Evolutionary conservation across 2,797 vertebrate genomes (phyloP).

Genomic region (Mus caroli): DNA sequence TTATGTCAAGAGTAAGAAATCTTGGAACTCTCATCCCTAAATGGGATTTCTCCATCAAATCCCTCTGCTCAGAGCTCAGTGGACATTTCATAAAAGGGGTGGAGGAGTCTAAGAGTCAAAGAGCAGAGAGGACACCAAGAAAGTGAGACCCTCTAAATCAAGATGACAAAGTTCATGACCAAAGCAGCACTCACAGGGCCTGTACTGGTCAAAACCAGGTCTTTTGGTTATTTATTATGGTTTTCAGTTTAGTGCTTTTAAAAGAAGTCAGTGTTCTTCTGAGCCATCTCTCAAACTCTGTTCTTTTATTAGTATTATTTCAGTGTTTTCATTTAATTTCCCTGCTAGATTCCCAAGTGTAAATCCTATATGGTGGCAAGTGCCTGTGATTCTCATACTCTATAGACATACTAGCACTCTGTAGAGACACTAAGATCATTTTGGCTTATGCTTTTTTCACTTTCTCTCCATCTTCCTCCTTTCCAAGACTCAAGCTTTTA

Average conservation of each 20-base stretch:
- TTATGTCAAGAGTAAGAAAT: neutral
- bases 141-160: neutral
- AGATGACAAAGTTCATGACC: neutral
- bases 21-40: neutral
- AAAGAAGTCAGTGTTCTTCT: neutral
- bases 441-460: neutral
- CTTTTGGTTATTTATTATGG: neutral
- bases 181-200: neutral
- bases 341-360: neutral
- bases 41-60: neutral
- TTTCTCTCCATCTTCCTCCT: neutral
- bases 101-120: neutral
- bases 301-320: slow-evolving; percentile 28
- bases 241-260: neutral
- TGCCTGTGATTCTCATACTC: neutral
- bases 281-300: neutral
- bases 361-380: neutral
- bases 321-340: neutral
- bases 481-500: neutral
- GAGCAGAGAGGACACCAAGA: neutral
- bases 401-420: too few species aligned
- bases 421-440: neutral
- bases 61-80: neutral
- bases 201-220: neutral
- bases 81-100: neutral